Evolutionary conservation across 1,140 invertebrate species (phyloP), one percentile per base, ranked within the genome.

Genomic region (Stegodyphus dumicola): DNA sequence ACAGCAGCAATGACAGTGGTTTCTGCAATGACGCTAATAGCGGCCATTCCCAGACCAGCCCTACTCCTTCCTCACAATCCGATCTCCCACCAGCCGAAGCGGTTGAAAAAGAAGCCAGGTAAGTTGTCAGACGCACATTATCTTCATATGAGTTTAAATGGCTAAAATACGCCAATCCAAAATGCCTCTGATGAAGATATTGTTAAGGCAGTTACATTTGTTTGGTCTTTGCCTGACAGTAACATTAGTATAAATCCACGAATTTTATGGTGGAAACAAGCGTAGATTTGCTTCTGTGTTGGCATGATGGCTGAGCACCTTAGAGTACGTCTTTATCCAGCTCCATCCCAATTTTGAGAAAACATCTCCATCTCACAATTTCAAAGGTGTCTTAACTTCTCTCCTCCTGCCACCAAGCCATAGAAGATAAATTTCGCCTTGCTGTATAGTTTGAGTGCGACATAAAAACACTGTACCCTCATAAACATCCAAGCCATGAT

Each of bases 1-100:
- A 97, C 90, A 96, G 95, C 89, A 96, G 95, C 89, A 97, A 96
- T 90, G 96, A 97, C 91, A 96, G 95, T 88, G 96, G 95, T 49
- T 96, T 97, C 89, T 96, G 95, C 88, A 97, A 96, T 89, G 96
- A 96, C 89, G 48, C 56, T 18, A 77, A 66, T 9, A 49, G 64
- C 6, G 49, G 6, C 6, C 52, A 74, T 5, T 17, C n/a, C 17
- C 77, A 85, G 33, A 10, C 17, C 13, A 85, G 81, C 18, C 81
- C 80, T 7, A 84, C 80, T 33, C 80, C 80, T 54, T 49, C 69
- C 49, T 33, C 69, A 11, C 33, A 33, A 33, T 77, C 73, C 5
- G 75, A 77, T 15, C 33, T 33, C 17, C 7, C 54, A 6, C n/a
- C 75, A 0, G 17, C 48, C 11, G 75, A 77, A 0, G 17, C 10